Evolutionary conservation across 92 coral and sea anemone genomes (phyloP).

Genomic region (Galaxea fascicularis): DNA sequence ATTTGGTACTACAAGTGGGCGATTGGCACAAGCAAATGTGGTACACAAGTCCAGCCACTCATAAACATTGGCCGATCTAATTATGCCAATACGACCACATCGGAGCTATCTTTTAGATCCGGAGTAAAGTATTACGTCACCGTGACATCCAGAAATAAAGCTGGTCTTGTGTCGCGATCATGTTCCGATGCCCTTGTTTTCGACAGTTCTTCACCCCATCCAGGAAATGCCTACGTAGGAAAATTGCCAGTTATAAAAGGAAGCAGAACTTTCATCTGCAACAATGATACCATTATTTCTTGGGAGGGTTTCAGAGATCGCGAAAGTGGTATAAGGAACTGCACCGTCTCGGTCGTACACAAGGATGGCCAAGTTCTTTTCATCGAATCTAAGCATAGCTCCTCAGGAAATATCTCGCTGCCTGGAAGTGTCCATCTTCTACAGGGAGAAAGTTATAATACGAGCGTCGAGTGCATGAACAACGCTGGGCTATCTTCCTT

Average conservation of each 20-base stretch:
- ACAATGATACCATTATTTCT: constrained; percentile 30
- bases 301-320: constrained; percentile 82
- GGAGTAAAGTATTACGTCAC: constrained; percentile 89
- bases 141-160: constrained; percentile 87
- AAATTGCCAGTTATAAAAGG: constrained; percentile 3
- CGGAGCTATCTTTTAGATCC: constrained; percentile 61
- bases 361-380: constrained; percentile 14
- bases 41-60: constrained; percentile 94
- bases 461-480: constrained; percentile 73
- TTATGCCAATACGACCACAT: constrained; percentile 77
- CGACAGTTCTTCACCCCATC: constrained; percentile 79
- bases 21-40: constrained; percentile 89
- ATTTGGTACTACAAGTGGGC: constrained; percentile 98
- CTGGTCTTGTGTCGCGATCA: constrained; percentile 83
- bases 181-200: constrained; percentile 89
- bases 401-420: constrained; percentile 41
- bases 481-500: constrained; percentile 77
- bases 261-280: constrained; percentile 42
- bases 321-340: constrained; percentile 81
- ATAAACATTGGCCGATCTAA: constrained; percentile 82
- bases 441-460: constrained; percentile 50
- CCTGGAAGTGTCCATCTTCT: constrained; percentile 28
- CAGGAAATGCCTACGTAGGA: constrained; percentile 72
- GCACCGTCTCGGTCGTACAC: constrained; percentile 54
- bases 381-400: constrained; percentile 6